These are phyloP conservation scores for Megaceryle maxima DNA, from an alignment of 2,113 vertebrate genomes.

Conservation along the genomic window DNA sequence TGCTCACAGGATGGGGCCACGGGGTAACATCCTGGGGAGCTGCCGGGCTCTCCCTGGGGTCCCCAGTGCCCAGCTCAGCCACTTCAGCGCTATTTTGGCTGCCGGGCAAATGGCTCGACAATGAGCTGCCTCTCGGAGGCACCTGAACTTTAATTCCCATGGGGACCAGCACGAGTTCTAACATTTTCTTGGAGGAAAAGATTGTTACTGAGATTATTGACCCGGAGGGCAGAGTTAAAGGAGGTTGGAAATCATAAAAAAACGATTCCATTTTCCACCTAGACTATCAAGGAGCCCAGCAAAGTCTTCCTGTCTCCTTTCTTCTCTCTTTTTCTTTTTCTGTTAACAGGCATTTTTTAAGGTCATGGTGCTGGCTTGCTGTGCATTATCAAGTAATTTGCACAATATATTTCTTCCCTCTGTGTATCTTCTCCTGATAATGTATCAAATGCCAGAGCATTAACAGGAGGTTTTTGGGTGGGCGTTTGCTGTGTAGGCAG, in stretches of 20 bases:
- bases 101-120: not conserved
- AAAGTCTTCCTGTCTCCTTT: not conserved
- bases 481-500: not conserved
- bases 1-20: accelerated
- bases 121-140: not conserved
- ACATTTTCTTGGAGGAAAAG: constrained; percentile 42
- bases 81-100: not conserved
- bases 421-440: not conserved
- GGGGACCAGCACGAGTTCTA: not conserved
- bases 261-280: constrained; percentile 10
- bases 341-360: constrained; percentile 36
- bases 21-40: accelerated
- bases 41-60: not conserved
- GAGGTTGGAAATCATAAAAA: not conserved
- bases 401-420: constrained; percentile 10
- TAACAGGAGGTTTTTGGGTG: accelerated
- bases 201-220: constrained; percentile 32
- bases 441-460: not conserved
- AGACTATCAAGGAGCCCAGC: not conserved
- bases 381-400: constrained; percentile 32
- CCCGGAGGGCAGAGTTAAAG: constrained; percentile 47
- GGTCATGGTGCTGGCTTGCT: not conserved
- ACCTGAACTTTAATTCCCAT: not conserved
- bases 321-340: not conserved
- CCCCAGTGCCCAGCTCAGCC: accelerated